These are phyloP conservation scores for Microctonus aethiopoides DNA, from an alignment of 2,888 invertebrate genomes.

Conservation along the genomic window DNA sequence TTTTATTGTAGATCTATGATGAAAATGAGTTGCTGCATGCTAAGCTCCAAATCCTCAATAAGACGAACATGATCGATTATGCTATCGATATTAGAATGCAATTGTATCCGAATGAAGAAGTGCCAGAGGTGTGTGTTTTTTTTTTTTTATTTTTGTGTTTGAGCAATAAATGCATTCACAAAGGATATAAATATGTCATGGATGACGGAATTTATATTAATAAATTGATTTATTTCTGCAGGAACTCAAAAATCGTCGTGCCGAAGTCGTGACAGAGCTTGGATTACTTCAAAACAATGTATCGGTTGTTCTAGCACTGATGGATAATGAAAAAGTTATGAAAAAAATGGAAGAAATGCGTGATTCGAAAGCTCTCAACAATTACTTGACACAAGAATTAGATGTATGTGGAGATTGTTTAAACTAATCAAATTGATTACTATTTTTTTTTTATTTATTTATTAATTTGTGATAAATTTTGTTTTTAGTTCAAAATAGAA, in stretches of 20 bases:
- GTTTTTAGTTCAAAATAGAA: slow-evolving; percentile 88
- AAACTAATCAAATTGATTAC: slow-evolving; percentile 25
- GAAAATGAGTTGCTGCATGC: slow-evolving; percentile 91
- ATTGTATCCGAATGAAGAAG: slow-evolving; percentile 85
- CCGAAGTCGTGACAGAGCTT: slow-evolving; percentile 86
- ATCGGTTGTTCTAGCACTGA: slow-evolving; percentile 87
- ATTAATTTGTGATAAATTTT: no score
- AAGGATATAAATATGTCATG: no score
- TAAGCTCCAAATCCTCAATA: slow-evolving; percentile 93
- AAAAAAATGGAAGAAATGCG: slow-evolving; percentile 93
- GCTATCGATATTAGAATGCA: slow-evolving; percentile 94
- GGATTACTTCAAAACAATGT: slow-evolving; percentile 88
- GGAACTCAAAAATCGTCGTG: slow-evolving; percentile 80
- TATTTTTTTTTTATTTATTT: slow-evolving; percentile 51
- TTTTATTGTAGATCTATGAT: slow-evolving; percentile 83
- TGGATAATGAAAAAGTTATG: slow-evolving; percentile 88
- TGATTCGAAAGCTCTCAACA: slow-evolving; percentile 92
- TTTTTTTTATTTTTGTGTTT: not conserved
- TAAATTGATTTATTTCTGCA: slow-evolving; percentile 57
- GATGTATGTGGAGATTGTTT: slow-evolving; percentile 72
- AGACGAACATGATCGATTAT: slow-evolving; percentile 99
- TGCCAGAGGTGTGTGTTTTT: slow-evolving; percentile 76
- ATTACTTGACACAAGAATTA: slow-evolving; percentile 89
- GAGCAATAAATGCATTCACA: not conserved
- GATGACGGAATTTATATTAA: not conserved